Evolutionary conservation across 2,113 vertebrate species (phyloP).

Genomic region (Scomber scombrus): DNA sequence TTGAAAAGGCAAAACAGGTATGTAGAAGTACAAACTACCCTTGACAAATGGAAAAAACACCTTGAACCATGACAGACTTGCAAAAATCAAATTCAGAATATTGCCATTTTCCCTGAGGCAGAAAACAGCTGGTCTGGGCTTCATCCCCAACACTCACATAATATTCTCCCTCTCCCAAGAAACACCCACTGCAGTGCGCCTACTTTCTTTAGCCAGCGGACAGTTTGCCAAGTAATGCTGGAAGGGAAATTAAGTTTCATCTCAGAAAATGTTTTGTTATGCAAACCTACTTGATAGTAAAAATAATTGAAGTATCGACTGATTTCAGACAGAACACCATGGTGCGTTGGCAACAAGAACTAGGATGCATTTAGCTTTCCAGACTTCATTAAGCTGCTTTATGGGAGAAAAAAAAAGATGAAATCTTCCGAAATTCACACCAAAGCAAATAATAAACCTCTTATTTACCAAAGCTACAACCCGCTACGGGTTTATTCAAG

Average conservation of each 20-base stretch:
- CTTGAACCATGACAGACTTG: conserved; percentile 16
- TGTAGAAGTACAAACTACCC: background rate
- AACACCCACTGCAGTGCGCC: conserved; percentile 32
- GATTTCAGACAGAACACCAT: conserved; percentile 23
- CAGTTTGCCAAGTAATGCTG: conserved; percentile 61
- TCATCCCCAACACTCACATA: conserved; percentile 42
- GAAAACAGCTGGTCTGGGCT: conserved; percentile 56
- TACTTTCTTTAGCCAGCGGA: conserved; percentile 47
- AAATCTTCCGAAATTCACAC: background rate
- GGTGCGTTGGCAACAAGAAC: conserved; percentile 30
- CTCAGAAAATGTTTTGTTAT: conserved; percentile 47
- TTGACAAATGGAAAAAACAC: conserved; percentile 1
- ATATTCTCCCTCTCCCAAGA: conserved; percentile 34
- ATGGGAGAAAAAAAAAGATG: background rate
- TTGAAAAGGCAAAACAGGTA: background rate
- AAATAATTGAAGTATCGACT: conserved; percentile 48
- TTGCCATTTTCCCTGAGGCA: conserved; percentile 32
- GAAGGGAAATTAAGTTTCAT: conserved; percentile 42
- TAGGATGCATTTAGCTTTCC: conserved; percentile 5
- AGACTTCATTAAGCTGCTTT: conserved; percentile 38
- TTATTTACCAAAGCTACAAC: background rate
- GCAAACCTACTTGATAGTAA: conserved; percentile 39
- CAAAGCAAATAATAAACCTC: background rate
- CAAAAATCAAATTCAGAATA: conserved; percentile 31
- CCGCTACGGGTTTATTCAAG: background rate